Percentiles rank a stretch among this genome's conserved stretches.
Evolutionary conservation across 2,888 invertebrate genomes (phyloP).

Genomic region (Imbricaverruca yamaguchii): DNA sequence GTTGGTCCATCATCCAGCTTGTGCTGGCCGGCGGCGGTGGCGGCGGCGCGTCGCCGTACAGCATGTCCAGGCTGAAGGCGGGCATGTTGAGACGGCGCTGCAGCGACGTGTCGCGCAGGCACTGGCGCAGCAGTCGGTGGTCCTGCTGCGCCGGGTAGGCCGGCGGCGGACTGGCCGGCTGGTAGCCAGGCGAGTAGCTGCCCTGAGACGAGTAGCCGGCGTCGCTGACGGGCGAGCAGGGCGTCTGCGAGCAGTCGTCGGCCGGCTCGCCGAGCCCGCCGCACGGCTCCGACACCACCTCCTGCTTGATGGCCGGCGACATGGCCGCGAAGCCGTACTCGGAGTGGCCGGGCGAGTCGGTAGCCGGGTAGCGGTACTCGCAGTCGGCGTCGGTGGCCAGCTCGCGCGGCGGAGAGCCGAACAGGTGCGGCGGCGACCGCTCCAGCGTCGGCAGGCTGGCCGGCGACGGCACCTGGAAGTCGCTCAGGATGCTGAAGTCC

Average conservation of each 20-base stretch:
- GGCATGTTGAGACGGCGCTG: conserved; percentile 74
- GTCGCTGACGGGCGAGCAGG: conserved; percentile 24
- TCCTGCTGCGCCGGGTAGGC: conserved; percentile 18
- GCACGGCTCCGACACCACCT: conserved; percentile 40
- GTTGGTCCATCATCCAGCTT: conserved; percentile 32
- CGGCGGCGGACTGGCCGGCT: conserved; percentile 14
- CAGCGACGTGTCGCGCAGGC: conserved; percentile 69
- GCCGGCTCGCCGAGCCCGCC: neutral
- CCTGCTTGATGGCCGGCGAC: conserved; percentile 48
- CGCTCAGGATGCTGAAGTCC: conserved; percentile 61
- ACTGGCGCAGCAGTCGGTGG: conserved; percentile 66
- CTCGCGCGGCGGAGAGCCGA: conserved; percentile 25
- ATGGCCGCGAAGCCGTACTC: conserved; percentile 27
- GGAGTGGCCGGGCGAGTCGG: conserved; percentile 29
- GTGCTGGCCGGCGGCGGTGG: conserved; percentile 51
- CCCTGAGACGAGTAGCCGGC: conserved; percentile 23
- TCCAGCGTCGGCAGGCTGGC: conserved; percentile 22
- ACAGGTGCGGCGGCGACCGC: conserved; percentile 32
- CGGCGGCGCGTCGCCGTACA: conserved; percentile 21
- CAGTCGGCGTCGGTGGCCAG: conserved; percentile 27
- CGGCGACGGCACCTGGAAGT: conserved; percentile 35
- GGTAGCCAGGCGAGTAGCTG: conserved; percentile 16
- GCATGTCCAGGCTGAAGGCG: conserved; percentile 56
- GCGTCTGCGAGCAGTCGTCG: conserved; percentile 12
- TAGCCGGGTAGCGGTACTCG: conserved; percentile 28